Evolutionary conservation across 1,140 invertebrate species (phyloP), one percentile per base, ranked within the genome.

Genomic region (Eumaeus atala): DNA sequence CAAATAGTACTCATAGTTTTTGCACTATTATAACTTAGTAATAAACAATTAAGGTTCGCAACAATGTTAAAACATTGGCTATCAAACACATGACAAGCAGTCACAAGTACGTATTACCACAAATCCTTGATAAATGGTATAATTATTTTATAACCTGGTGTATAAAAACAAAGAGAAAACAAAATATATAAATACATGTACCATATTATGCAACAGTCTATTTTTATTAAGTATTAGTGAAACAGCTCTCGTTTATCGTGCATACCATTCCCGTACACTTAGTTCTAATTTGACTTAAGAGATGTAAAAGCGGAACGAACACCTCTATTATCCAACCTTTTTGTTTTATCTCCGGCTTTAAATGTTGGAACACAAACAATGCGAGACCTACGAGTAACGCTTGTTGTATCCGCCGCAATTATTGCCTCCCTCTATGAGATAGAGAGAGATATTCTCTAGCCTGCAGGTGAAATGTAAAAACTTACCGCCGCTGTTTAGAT

Each of bases 401-500:
- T 56, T 52, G 57, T 64, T 70, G 61, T 61, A 60, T 59, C 54
- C 50, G 61, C 60, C 62, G 66, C 70, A 70, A 71, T 79, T 67
- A 82, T 77, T 71, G 63, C 64, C 74, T 62, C 58, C 65, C 61
- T 59, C 66, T 59, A 59, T 44, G 64, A 67, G 67, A 68, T 67
- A 67, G 54, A 72, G 61, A 62, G 56, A 57, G 55, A 61, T 60
- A 59, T 59, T 47, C 52, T 59, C 48, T 61, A 62, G 66, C 67
- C 62, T 72, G 67, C 66, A 70, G 69, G 70, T 70, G 65, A 44
- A 65, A 74, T 74, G 67, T 67, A 71, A 72, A 72, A 70, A 65
- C 57, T 59, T 54, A 48, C 71, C 65, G 67, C 50, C 58, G 56
- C 56, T 62, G 54, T 68, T 66, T 56, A 64, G 48, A 68, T 69